These are phyloP conservation scores for Mionectes olivaceus DNA, from an alignment of 2,797 vertebrate genomes.

Conservation along the genomic window DNA sequence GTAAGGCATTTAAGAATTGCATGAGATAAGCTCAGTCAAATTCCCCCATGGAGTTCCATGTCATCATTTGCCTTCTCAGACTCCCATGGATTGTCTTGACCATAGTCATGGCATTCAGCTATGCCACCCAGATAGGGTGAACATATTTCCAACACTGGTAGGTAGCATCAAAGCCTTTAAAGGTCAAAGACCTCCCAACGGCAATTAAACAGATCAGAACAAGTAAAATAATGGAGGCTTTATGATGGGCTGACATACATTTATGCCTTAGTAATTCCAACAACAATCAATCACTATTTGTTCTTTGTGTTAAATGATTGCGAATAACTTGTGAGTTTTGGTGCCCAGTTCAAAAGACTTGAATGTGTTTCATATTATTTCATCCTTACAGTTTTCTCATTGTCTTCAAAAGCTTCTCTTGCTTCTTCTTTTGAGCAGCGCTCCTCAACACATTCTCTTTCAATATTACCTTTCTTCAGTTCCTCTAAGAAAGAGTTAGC, in stretches of 20 bases:
- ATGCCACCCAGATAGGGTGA: neutral
- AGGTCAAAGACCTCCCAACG: neutral
- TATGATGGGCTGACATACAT: neutral
- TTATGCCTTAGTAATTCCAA: neutral
- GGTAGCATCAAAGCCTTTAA: neutral
- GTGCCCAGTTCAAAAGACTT: neutral
- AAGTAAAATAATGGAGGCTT: neutral
- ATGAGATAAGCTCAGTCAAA: neutral
- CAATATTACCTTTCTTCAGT: slow-evolving; percentile 85
- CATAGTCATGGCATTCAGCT: neutral
- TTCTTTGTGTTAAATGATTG: neutral
- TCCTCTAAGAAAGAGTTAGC: slow-evolving; percentile 89
- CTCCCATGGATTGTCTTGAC: neutral
- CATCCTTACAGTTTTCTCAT: slow-evolving; percentile 79
- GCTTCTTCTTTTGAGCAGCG: slow-evolving; percentile 89
- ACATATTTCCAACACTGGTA: neutral
- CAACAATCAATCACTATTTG: neutral
- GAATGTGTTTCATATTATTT: neutral
- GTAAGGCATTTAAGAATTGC: neutral
- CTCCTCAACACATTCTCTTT: slow-evolving; percentile 92
- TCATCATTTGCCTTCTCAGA: neutral
- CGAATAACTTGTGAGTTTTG: neutral
- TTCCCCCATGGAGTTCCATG: neutral
- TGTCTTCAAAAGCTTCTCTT: slow-evolving; percentile 91
- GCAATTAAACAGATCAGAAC: neutral